phyloP scores from a whole-genome alignment of 1,140 invertebrate genomes.

The Medauroidea extradentata region DNA sequence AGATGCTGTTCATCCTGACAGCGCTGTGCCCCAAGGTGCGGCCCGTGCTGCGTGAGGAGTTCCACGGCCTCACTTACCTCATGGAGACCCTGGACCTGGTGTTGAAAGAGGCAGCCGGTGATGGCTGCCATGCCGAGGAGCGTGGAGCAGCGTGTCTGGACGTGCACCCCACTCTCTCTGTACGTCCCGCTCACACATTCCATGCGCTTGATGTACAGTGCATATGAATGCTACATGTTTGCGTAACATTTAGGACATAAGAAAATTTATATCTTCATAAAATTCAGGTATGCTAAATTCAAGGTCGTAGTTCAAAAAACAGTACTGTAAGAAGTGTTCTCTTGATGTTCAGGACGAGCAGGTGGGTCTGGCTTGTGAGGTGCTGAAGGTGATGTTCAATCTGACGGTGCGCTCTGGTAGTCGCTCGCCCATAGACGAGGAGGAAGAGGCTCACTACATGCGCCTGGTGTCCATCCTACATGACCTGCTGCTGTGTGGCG shows the following conservation, averaged over 20 bases:
- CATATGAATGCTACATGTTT: too few species aligned
- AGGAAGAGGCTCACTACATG: slow-evolving; percentile 67
- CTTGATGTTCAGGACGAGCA: slow-evolving; percentile 38
- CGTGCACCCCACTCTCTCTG: slow-evolving; percentile 13
- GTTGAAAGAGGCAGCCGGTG: slow-evolving; percentile 46
- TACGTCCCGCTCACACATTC: background rate
- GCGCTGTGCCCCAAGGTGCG: slow-evolving; percentile 67
- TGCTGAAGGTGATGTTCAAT: slow-evolving; percentile 88
- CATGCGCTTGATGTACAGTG: too few species aligned
- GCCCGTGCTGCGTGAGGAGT: slow-evolving; percentile 64
- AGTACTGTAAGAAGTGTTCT: too few species aligned
- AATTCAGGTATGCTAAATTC: too few species aligned
- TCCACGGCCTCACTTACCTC: slow-evolving; percentile 76
- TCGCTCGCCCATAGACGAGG: slow-evolving; percentile 46
- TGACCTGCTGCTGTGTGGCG: slow-evolving; percentile 62
- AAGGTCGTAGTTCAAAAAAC: too few species aligned
- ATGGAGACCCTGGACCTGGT: slow-evolving; percentile 75
- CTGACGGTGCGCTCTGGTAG: slow-evolving; percentile 58
- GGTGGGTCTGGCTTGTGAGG: slow-evolving; percentile 70
- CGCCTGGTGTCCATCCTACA: slow-evolving; percentile 68
- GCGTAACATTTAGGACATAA: too few species aligned
- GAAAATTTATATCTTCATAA: too few species aligned
- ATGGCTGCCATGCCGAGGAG: slow-evolving; percentile 35
- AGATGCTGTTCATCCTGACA: slow-evolving; percentile 82
- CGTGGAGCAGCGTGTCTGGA: slow-evolving; percentile 12